phyloP scores from a whole-genome alignment of 1,140 invertebrate species.

The Drosophila melanogaster region Release_6_plus_ISO1_MT NT_033777.3:14127001-14127500 shows the following conservation, averaged over 20 bases:
- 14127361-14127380: slow-evolving; percentile 99
- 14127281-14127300: slow-evolving; percentile 97
- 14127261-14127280: slow-evolving; percentile 97
- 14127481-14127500: slow-evolving; percentile 98
- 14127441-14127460: slow-evolving; percentile 99
- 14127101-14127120: slow-evolving; percentile 99
- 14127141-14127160: slow-evolving; percentile 99
- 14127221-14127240: slow-evolving; percentile 99
- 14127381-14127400: slow-evolving; percentile 98
- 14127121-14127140: slow-evolving; percentile 99
- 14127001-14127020: slow-evolving; percentile 99
- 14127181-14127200: slow-evolving; percentile 97
- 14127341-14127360: slow-evolving; percentile 99
- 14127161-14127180: slow-evolving; percentile 99
- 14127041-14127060: slow-evolving; percentile 96
- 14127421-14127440: slow-evolving; percentile 99
- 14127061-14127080: slow-evolving; percentile 99
- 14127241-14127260: slow-evolving; percentile 99
- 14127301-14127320: slow-evolving; percentile 98
- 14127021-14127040: slow-evolving; percentile 99
- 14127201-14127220: slow-evolving; percentile 96
- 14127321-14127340: slow-evolving; percentile 98
- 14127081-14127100: slow-evolving; percentile 99
- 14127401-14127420: slow-evolving; percentile 98
- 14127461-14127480: slow-evolving; percentile 95